Evolutionary conservation across 2,888 invertebrate species (phyloP).

Genomic region (Sinodicranocentrus sp.): DNA sequence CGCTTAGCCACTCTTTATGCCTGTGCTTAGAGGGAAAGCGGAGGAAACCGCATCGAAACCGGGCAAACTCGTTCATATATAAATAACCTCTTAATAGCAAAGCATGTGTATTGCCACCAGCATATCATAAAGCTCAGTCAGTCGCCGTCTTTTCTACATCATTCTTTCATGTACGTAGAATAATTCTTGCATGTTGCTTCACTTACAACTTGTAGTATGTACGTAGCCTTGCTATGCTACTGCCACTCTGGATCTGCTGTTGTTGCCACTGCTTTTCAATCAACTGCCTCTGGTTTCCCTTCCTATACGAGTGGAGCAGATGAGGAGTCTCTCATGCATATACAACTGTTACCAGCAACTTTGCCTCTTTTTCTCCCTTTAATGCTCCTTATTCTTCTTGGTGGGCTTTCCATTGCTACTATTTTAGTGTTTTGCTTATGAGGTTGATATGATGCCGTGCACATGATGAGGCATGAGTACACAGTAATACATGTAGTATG

Average conservation of each 20-base stretch:
- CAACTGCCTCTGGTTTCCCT: conserved; percentile 11
- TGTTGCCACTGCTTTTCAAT: conserved; percentile 47
- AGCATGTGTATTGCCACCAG: conserved; percentile 39
- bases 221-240: no score
- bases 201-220: background rate
- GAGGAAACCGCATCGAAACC: conserved; percentile 58
- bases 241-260: background rate
- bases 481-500: background rate
- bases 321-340: conserved; percentile 38
- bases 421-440: conserved; percentile 13
- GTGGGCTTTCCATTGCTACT: background rate
- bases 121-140: conserved; percentile 16
- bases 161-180: conserved; percentile 30
- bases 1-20: conserved; percentile 1
- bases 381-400: conserved; percentile 18
- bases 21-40: background rate
- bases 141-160: conserved; percentile 19
- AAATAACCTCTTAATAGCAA: conserved; percentile 56
- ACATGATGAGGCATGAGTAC: conserved; percentile 24
- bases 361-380: conserved; percentile 9
- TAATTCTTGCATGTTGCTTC: conserved; percentile 31
- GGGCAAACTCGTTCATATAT: conserved; percentile 44
- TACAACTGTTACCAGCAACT: conserved; percentile 32
- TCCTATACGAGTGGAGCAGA: background rate
- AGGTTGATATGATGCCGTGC: conserved; percentile 33